Evolutionary conservation across 2,113 vertebrate species (phyloP).

Genomic region (Fregetta grallaria): DNA sequence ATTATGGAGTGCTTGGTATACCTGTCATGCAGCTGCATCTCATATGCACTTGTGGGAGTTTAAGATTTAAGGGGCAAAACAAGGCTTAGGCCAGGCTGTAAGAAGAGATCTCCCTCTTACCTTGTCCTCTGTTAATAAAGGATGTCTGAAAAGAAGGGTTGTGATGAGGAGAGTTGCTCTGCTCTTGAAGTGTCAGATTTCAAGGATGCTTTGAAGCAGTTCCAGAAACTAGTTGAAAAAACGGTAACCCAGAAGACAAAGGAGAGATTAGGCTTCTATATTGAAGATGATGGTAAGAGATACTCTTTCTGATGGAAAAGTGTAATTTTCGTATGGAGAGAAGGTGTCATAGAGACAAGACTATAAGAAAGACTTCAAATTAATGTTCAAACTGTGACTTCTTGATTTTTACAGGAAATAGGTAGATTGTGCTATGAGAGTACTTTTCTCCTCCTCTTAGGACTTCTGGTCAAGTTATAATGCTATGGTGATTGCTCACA

Average conservation of each 20-base stretch:
- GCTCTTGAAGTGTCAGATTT: constrained; percentile 22
- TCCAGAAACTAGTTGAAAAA: constrained; percentile 62
- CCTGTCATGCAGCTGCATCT: not conserved
- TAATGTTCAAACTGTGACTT: not conserved
- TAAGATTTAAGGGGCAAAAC: not conserved
- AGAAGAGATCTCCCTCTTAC: not conserved
- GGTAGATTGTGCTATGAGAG: not conserved
- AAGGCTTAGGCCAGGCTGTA: not conserved
- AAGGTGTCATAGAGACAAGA: not conserved
- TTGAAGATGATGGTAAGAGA: constrained; percentile 65
- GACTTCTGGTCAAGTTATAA: not conserved
- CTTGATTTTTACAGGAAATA: not conserved
- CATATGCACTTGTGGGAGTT: not conserved
- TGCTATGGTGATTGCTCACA: not conserved
- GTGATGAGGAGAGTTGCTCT: not conserved
- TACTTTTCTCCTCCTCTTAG: not conserved
- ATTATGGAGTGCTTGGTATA: not conserved
- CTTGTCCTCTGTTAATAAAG: not conserved
- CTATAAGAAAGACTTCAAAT: not conserved
- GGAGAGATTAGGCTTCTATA: constrained; percentile 44
- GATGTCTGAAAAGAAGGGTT: not conserved
- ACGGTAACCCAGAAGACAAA: constrained; percentile 56
- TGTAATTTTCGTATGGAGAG: not conserved
- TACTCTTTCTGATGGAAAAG: not conserved
- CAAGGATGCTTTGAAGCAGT: constrained; percentile 43